Base-by-base conservation (phyloP, 2,797 vertebrate species). In the Aeoliscus strigatus region DNA sequence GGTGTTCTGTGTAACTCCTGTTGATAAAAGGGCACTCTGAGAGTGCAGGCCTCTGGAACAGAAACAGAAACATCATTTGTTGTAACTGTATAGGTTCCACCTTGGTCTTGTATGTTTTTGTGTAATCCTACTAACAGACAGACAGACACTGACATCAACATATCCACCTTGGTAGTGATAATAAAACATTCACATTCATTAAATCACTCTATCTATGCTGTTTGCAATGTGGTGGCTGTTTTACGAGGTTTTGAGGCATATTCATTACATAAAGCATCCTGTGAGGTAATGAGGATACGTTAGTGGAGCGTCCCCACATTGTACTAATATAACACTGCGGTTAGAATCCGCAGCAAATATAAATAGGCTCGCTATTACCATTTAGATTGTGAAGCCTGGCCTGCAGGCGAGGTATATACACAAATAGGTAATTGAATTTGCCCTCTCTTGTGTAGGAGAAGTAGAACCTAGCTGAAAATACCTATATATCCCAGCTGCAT, bases 371-470 rank as follows among this genome's bases (percentile, higher is more conserved):
- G 16, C 38, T 50, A 86, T 84, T 81, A 79, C 71, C 73, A 82
- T 86, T 85, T 86, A 82, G 77, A 86, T 79, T 82, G 70, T 76
- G 74, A 59, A 36, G 50, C 53, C 58, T 39, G 59, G 65, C 75
- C 64, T 66, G 56, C 52, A 56, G 70, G 60, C 50, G 41, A 42
- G 50, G 72, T 63, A 65, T 63, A 79, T 78, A 52, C 68, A 80
- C 68, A 83, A 79, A 76, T 76, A 80, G 81, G 74, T 80, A 79
- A 86, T 74, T 80, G 69, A 78, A 82, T 80, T 74, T 78, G 53
- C 68, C 64, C 71, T 70, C 33, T 24, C 21, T 46, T 53, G 35
- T 60, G 60, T 34, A 43, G 42, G 45, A 63, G 67, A 50, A 27
- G 44, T 27, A 53, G n/a, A 64, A 61, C 48, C 53, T 70, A 42